These are phyloP conservation scores for Neuroterus valhalla DNA, from an alignment of 1,140 invertebrate genomes.

Conservation along the genomic window DNA sequence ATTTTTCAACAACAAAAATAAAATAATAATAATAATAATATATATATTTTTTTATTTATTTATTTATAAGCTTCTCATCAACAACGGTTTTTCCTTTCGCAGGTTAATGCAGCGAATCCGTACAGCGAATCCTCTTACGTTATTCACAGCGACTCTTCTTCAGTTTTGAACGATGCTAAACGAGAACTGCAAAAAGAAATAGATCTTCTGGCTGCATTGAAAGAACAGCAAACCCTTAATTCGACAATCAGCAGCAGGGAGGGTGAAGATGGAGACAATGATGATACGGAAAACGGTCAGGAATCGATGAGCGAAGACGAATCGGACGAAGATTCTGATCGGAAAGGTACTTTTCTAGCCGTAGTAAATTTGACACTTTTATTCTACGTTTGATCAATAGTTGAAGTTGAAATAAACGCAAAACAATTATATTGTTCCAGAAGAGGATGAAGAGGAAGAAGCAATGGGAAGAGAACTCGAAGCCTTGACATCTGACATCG, in stretches of 20 bases:
- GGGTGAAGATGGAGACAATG: constrained; percentile 69
- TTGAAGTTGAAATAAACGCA: too few species aligned
- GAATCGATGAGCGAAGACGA: constrained; percentile 79
- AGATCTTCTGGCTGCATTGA: constrained; percentile 68
- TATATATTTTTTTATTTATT: too few species aligned
- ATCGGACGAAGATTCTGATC: constrained; percentile 78
- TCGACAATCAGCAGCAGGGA: constrained; percentile 59
- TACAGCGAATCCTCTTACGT: constrained; percentile 65
- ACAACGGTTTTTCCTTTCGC: constrained; percentile 2
- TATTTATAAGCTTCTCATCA: constrained; percentile 17
- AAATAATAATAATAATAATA: too few species aligned
- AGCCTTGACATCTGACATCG: constrained; percentile 91
- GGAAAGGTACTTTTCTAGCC: constrained; percentile 62
- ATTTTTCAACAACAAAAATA: neutral
- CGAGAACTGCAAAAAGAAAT: constrained; percentile 79
- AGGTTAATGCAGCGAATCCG: constrained; percentile 61
- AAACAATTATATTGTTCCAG: constrained; percentile 48
- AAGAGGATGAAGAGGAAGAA: constrained; percentile 73
- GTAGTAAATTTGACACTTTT: neutral
- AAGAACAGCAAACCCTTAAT: constrained; percentile 63
- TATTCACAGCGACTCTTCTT: constrained; percentile 66
- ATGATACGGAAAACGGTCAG: constrained; percentile 73
- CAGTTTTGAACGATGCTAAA: constrained; percentile 81
- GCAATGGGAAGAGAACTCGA: constrained; percentile 83
- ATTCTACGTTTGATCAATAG: neutral